phyloP scores from a whole-genome alignment of 2,797 vertebrate species.

The Urocyon cinereoargenteus region DNA sequence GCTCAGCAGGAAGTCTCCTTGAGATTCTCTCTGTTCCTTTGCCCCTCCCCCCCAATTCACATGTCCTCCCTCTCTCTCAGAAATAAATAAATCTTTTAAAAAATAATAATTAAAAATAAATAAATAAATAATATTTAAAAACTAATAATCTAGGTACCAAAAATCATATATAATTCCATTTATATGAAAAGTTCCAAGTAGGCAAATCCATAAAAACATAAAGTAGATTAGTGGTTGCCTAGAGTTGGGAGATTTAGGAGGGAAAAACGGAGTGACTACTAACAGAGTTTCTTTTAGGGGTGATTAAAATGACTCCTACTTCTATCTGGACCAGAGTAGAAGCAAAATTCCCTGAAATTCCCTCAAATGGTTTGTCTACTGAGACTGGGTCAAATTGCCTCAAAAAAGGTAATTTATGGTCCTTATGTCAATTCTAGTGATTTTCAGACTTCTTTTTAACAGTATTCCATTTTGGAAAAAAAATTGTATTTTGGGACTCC shows the following conservation, averaged over 20 bases:
- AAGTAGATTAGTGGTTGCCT: background rate
- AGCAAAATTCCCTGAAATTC: background rate
- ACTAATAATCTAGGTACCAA: background rate
- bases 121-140: no score
- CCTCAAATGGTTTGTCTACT: background rate
- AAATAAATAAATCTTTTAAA: background rate
- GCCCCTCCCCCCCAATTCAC: no score
- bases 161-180: background rate
- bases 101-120: no score
- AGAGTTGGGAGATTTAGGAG: background rate
- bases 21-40: background rate
- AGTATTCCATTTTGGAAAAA: background rate
- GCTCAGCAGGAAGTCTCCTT: background rate
- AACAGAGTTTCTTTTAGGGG: background rate
- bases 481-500: background rate
- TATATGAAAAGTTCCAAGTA: background rate
- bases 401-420: background rate
- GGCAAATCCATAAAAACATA: background rate
- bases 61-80: background rate
- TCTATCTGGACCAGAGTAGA: background rate
- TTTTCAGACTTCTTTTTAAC: background rate
- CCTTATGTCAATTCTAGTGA: background rate
- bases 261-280: background rate
- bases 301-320: background rate
- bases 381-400: background rate